Conservation (phyloP, 2,797 vertebrate genomes). For the Characodon lateralis region DNA sequence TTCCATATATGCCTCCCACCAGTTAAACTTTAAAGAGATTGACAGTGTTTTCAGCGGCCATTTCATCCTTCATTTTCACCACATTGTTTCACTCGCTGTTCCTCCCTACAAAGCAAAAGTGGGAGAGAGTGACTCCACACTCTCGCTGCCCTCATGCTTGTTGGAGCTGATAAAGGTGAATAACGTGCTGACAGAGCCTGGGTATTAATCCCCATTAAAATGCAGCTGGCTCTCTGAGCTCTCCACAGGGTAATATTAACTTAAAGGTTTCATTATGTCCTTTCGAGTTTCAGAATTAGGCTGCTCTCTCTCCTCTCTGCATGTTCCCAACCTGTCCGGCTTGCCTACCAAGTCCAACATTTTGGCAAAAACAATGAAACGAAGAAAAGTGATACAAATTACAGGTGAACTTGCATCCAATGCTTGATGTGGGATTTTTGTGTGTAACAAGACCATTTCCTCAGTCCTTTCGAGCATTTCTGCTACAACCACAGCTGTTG, state of each 20-base stretch:
- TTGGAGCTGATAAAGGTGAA: conserved; percentile 78
- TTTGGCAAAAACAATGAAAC: conserved; percentile 38
- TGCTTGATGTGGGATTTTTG: conserved; percentile 41
- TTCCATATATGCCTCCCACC: conserved; percentile 52
- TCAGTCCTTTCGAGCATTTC: conserved; percentile 49
- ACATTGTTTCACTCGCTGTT: conserved; percentile 74
- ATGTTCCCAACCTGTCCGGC: conserved; percentile 4
- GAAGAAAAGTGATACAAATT: conserved; percentile 39
- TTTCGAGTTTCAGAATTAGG: conserved; percentile 76
- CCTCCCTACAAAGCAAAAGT: conserved; percentile 66
- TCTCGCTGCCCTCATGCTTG: conserved; percentile 64
- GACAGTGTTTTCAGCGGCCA: conserved; percentile 71
- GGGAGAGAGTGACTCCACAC: conserved; percentile 54
- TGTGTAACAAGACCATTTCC: conserved; percentile 45
- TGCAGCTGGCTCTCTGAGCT: conserved; percentile 72
- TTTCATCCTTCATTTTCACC: conserved; percentile 75
- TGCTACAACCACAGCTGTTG: conserved; percentile 49
- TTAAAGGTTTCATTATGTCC: conserved; percentile 79
- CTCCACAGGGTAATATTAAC: conserved; percentile 78
- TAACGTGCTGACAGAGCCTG: conserved; percentile 67
- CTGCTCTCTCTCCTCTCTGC: conserved; percentile 36
- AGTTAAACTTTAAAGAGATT: conserved; percentile 75
- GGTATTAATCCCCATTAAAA: conserved; percentile 80
- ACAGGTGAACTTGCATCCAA: conserved; percentile 33
- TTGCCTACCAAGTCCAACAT: conserved; percentile 24